Evolutionary conservation across 2,113 vertebrate genomes (phyloP), one percentile per base, ranked within the genome.

Genomic region (Urocitellus parryii): DNA sequence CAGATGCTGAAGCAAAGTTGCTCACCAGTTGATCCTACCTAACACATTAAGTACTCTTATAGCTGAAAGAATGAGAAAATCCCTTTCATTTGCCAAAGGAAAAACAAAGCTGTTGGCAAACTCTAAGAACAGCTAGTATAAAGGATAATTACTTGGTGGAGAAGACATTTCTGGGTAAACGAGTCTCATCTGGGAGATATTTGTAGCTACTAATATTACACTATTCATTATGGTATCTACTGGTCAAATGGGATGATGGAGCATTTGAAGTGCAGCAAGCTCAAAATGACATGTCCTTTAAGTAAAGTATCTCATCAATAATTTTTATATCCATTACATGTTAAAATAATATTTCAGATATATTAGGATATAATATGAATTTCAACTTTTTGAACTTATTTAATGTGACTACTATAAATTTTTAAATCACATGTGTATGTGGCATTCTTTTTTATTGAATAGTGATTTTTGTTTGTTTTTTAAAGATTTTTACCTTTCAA

Each of bases 61-160:
- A 45, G 72, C 24, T 80, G 24, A 63, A 95, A 95, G 53, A 93
- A 93, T 65, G 37, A 81, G 65, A 45, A 87, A 93, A 86, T 94
- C 45, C 12, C 42, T 34, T 94, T 89, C 34, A 20, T 48, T 53
- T 77, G 29, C 81, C 77, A 48, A 79, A 84, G 48, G 51, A 53
- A 95, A 96, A 93, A 37, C 48, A 91, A 53, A 37, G 45, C 34
- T 79, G 88, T 76, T 88, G 25, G 76, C 39, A 91, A 85, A 95
- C 39, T 88, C 78, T 53, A 51, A 56, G 51, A 81, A 73, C 48
- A 85, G 42, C 29, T 77, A 42, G 6, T 29, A 27, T 79, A 27
- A n/a, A 32, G 4, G 6, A 68, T 53, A 25, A 24, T 76, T 95
- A 68, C 51, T 51, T 81, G 24, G 61, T 10, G 4, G 67, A 84